phyloP scores from a whole-genome alignment of 2,113 vertebrate species.

The Psephotus haematonotus region DNA sequence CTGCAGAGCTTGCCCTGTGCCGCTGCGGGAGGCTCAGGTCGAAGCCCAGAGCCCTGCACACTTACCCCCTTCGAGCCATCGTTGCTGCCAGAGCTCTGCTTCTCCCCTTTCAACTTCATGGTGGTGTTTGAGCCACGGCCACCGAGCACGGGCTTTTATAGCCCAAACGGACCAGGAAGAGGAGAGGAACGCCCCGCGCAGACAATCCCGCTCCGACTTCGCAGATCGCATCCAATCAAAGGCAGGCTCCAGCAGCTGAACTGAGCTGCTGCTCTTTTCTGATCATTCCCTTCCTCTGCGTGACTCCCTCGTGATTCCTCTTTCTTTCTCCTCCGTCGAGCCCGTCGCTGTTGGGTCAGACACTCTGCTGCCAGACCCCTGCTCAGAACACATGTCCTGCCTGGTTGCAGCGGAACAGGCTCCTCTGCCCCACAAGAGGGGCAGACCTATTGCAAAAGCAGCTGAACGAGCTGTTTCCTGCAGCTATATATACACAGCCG shows the following conservation, averaged over 20 bases:
- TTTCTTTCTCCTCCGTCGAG: background rate
- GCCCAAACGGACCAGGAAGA: background rate
- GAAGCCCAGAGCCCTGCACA: fast-evolving
- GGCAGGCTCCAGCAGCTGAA: fast-evolving
- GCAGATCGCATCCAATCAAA: background rate
- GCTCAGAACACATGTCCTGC: background rate
- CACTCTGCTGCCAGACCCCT: background rate
- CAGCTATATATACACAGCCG: fast-evolving
- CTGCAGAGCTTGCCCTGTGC: fast-evolving
- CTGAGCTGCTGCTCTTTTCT: fast-evolving
- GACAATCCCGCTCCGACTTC: background rate
- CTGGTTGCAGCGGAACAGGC: background rate
- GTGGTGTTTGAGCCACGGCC: fast-evolving
- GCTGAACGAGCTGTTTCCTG: fast-evolving
- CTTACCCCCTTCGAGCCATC: conserved; percentile 49
- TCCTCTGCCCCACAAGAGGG: background rate
- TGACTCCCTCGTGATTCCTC: fast-evolving
- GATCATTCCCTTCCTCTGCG: fast-evolving
- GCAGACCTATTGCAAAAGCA: fast-evolving
- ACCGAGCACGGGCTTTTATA: background rate
- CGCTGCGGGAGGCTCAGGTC: fast-evolving
- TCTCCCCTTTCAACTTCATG: background rate
- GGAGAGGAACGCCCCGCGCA: background rate
- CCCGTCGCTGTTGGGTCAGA: fast-evolving
- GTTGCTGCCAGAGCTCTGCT: fast-evolving